A percentile compares a stretch with the other conserved stretches of the same genome.
Evolutionary conservation across 2,888 invertebrate genomes (phyloP).

Genomic region (Drosophila falleni): DNA sequence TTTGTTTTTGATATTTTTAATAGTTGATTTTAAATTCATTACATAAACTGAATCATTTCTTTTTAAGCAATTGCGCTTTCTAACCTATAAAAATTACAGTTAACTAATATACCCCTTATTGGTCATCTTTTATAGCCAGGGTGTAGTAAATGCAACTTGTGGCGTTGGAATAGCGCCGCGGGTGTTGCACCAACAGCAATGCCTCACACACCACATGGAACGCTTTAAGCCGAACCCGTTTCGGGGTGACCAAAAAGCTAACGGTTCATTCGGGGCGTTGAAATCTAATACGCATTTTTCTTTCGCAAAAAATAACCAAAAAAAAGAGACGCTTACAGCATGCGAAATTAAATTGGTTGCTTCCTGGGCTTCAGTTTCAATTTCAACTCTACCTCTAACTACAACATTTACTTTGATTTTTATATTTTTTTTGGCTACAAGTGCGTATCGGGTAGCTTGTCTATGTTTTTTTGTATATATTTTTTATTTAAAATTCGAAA

Average conservation of each 20-base stretch:
- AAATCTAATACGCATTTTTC: constrained; percentile 73
- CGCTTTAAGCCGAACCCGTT: constrained; percentile 57
- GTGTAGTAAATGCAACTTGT: constrained; percentile 32
- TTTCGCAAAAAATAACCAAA: constrained; percentile 34
- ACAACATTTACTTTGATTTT: not conserved
- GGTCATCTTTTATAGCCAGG: not conserved
- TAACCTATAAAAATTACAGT: too few relatives aligned
- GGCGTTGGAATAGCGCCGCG: constrained; percentile 61
- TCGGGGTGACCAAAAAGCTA: constrained; percentile 39
- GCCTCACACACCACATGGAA: constrained; percentile 30
- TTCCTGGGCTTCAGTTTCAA: constrained; percentile 50
- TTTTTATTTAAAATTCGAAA: constrained; percentile 33
- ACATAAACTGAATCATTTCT: too few relatives aligned
- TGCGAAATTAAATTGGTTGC: constrained; percentile 55
- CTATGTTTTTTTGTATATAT: constrained; percentile 41
- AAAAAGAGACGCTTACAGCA: constrained; percentile 32
- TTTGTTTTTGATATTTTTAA: too few relatives aligned
- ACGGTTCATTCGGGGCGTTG: constrained; percentile 41
- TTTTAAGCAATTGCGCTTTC: too few relatives aligned
- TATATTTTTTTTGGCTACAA: constrained; percentile 9
- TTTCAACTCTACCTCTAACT: not conserved
- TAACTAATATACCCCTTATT: not conserved
- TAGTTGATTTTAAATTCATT: too few relatives aligned
- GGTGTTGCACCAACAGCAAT: constrained; percentile 61
- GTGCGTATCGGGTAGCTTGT: constrained; percentile 60